Conservation (phyloP, 1,140 invertebrate species). For the Diabrotica undecimpunctata region DNA sequence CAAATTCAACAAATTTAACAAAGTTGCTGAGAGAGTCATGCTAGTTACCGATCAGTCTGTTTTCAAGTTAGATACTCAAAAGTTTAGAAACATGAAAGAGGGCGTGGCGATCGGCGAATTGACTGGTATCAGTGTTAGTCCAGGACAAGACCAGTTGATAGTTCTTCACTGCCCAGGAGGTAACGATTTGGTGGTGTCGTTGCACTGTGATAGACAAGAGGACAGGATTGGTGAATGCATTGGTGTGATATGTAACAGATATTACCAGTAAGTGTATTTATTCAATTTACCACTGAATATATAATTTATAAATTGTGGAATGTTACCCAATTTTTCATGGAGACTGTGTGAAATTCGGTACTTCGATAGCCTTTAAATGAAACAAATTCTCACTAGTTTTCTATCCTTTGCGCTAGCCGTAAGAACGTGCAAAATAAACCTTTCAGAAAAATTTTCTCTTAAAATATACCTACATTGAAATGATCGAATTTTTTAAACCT, state of each 20-base stretch:
- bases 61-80: slow-evolving; percentile 83
- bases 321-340: too few species aligned
- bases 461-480: too few species aligned
- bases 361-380: too few species aligned
- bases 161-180: slow-evolving; percentile 83
- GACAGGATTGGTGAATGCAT: slow-evolving; percentile 85
- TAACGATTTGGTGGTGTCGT: slow-evolving; percentile 86
- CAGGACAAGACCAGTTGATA: slow-evolving; percentile 82
- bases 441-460: too few species aligned
- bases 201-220: slow-evolving; percentile 58
- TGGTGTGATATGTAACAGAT: slow-evolving; percentile 73
- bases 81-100: slow-evolving; percentile 84
- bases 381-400: too few species aligned
- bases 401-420: too few species aligned
- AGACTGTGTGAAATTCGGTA: too few species aligned
- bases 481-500: too few species aligned
- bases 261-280: slow-evolving; percentile 62
- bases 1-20: slow-evolving; percentile 75
- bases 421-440: too few species aligned
- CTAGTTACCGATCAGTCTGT: slow-evolving; percentile 84
- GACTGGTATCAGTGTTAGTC: slow-evolving; percentile 76
- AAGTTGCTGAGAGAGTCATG: slow-evolving; percentile 83
- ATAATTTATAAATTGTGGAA: background rate
- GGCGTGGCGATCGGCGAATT: slow-evolving; percentile 55
- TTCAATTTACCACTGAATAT: background rate